A percentile compares a stretch with the other conserved stretches of the same genome.
Conservation (phyloP, 1,140 invertebrate species). For the Acromyrmex echinatior region DNA sequence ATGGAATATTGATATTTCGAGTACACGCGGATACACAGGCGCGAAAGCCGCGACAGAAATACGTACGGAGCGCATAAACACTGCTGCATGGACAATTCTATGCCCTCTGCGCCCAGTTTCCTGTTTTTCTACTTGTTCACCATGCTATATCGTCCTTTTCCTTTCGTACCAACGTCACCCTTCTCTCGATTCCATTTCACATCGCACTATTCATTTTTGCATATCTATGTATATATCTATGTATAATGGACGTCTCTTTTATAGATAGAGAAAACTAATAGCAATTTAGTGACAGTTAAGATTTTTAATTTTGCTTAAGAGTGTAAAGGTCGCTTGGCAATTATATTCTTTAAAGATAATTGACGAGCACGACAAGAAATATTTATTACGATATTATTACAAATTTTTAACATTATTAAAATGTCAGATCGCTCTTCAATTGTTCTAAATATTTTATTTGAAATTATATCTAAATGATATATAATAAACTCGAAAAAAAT, state of each 20-base stretch:
- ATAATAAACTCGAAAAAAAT: background rate
- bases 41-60: constrained; percentile 42
- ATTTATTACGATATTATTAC: background rate
- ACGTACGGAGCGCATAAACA: constrained; percentile 54
- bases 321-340: background rate
- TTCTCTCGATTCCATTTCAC: constrained; percentile 39
- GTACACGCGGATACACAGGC: constrained; percentile 39
- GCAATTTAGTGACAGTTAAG: constrained; percentile 10
- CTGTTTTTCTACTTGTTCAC: constrained; percentile 53
- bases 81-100: constrained; percentile 45
- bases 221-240: constrained; percentile 38
- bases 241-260: constrained; percentile 6
- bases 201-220: constrained; percentile 24
- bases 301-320: constrained; percentile 9
- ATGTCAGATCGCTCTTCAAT: background rate
- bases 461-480: background rate
- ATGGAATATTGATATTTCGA: constrained; percentile 68
- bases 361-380: background rate
- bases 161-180: background rate
- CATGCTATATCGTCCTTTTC: background rate
- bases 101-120: constrained; percentile 31
- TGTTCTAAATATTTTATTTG: background rate
- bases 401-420: too few species aligned
- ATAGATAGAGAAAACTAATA: constrained; percentile 27
- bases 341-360: background rate